Base-by-base conservation (phyloP, 2,888 invertebrate species). In the Nezara viridula region DNA sequence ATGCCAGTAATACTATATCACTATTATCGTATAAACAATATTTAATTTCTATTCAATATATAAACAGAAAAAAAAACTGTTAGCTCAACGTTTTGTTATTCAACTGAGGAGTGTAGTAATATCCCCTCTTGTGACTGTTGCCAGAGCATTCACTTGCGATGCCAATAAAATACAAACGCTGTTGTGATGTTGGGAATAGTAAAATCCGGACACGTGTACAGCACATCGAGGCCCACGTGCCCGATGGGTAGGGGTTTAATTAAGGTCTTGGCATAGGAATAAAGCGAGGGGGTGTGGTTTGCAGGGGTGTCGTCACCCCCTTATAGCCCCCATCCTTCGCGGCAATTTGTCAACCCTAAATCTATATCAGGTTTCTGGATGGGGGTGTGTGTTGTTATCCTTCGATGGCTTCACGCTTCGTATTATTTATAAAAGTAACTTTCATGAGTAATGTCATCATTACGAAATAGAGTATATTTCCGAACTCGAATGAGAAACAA, bases 151-250 rank as follows among this genome's bases (percentile, higher is more conserved):
- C 24, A 6, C 9, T 2, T 21, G 40, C 40, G 40, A 40, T 12
- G 77, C 40, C 40, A 77, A 77, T 77, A 77, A 77, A 77, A 40
- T 77, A 77, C 37, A 44, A 77, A 77, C 4, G 24, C 40, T 77
- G 6, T 27, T n/a, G 27, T n/a, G 14, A 77, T 77, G 77, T 24
- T 12, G 0, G 77, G 77, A 44, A 77, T 44, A 77, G 40, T 24
- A 24, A 77, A 9, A 44, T 32, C 77, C 77, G n/a, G 77, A 21
- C 77, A 77, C 77, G 77, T 77, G 77, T 40, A 40, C 24, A 10
- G 5, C 37, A 24, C 2, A 3, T 21, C 19, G 21, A 77, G 77
- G 73, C n/a, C 66, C 66, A 32, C 73, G 73, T 73, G 73, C 16
- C 73, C 73, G 6, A 6, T 55, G n/a, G 60, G 55, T n/a, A 55